Evolutionary conservation across 2,888 invertebrate genomes (phyloP).

Genomic region (Ethmia dodecea): DNA sequence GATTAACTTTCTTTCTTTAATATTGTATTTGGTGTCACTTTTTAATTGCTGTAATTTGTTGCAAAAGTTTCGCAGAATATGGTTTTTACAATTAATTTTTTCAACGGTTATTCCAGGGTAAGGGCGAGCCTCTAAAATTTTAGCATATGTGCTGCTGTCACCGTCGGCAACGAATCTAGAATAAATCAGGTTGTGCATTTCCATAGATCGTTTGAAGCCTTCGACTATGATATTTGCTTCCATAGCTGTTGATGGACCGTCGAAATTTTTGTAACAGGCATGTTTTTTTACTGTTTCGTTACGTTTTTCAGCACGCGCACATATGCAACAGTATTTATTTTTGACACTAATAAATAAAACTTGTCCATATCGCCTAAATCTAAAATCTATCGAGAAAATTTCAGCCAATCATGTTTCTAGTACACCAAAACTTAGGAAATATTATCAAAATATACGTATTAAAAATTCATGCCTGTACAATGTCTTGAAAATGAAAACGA

Average conservation of each 20-base stretch:
- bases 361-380: conserved; percentile 1
- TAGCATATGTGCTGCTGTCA: conserved; percentile 3
- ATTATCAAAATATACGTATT: too few species aligned
- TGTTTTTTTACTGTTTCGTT: not conserved
- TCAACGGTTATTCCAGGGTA: conserved; percentile 9
- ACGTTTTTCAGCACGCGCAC: conserved; percentile 1
- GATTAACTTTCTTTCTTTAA: not conserved
- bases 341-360: conserved; percentile 5
- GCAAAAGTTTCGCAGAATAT: conserved; percentile 1
- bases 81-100: conserved; percentile 1
- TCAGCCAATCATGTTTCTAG: too few species aligned
- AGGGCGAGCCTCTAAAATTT: conserved; percentile 12
- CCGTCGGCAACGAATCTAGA: conserved; percentile 6
- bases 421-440: too few species aligned
- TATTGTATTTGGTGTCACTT: conserved; percentile 1
- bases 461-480: too few species aligned
- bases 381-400: too few species aligned
- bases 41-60: conserved; percentile 1
- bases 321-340: conserved; percentile 11
- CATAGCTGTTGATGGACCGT: conserved; percentile 7
- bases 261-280: conserved; percentile 8
- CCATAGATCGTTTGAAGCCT: conserved; percentile 9
- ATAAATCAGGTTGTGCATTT: conserved; percentile 5
- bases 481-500: too few species aligned
- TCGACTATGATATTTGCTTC: conserved; percentile 2